Base-by-base conservation (phyloP, 2,113 vertebrate genomes). In the Peromyscus californicus region DNA sequence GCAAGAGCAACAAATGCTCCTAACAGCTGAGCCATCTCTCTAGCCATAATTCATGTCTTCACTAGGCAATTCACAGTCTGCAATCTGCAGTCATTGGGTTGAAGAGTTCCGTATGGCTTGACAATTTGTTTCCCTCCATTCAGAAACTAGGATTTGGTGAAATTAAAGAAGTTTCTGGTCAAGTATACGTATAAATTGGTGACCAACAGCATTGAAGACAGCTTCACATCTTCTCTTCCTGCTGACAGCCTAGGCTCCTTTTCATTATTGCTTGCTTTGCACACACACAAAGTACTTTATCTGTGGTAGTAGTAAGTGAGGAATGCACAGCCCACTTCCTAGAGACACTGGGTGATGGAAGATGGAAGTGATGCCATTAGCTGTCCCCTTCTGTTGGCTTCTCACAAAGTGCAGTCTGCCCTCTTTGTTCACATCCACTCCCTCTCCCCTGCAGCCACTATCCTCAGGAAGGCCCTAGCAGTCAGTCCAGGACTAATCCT, bases 11-110 rank as follows among this genome's bases (percentile, higher is more conserved):
- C 2, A 3, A 33, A 65, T 45, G 42, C 29, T 67, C 61, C 29
- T 29, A 19, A 33, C 61, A 45, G 29, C 63, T 65, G 61, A 48
- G n/a, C 59, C 82, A 45, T 31, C 59, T 65, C 59, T 45, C 24
- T 13, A 63, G 39, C 83, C 16, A 95, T 22, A 63, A 90, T 89
- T 59, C 70, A 82, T 93, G 96, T 95, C 54, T 94, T 90, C 69
- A 0, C 8, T 33, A 69, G 42, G 11, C 69, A 88, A 89, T 75
- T 70, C 82, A 67, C 57, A 74, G 4, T 33, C 13, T 2, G 89
- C 2, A 33, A 29, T 75, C n/a, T 94, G 80, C 76, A 15, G 17
- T 59, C 51, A 54, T 19, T 85, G 16, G 33, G 13, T 51, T 89
- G 48, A 79, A 90, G 91, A 69, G 33, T 33, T 87, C 48, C 57